phyloP scores from a whole-genome alignment of 2,113 vertebrate species.

The Corydoras maculifer region DNA sequence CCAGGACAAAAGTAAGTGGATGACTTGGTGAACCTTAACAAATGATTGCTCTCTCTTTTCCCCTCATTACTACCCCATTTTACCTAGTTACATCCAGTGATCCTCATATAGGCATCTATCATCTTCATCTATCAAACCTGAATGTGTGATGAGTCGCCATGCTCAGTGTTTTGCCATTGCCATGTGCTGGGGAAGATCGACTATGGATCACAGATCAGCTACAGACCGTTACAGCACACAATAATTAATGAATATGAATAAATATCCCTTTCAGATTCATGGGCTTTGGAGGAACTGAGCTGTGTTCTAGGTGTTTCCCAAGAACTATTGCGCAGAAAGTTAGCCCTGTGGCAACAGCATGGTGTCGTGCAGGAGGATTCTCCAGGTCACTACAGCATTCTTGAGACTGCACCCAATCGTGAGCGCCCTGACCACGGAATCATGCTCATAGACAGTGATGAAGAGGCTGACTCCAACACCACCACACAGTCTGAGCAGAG shows the following conservation, averaged over 20 bases:
- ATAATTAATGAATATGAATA: neutral
- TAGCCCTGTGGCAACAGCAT: slow-evolving; percentile 93
- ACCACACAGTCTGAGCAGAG: slow-evolving; percentile 94
- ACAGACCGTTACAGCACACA: too few species aligned
- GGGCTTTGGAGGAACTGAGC: slow-evolving; percentile 86
- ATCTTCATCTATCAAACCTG: too few species aligned
- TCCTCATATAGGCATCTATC: too few species aligned
- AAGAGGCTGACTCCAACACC: slow-evolving; percentile 93
- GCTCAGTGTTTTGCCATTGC: too few species aligned
- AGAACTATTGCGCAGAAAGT: slow-evolving; percentile 79
- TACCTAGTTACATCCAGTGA: too few species aligned
- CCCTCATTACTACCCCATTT: too few species aligned
- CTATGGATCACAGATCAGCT: too few species aligned
- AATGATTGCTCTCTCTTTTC: too few species aligned
- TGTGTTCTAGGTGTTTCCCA: slow-evolving; percentile 76
- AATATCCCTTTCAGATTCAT: slow-evolving; percentile 64
- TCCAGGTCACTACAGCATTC: slow-evolving; percentile 73
- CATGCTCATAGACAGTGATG: slow-evolving; percentile 90
- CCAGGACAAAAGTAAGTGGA: slow-evolving; percentile 77
- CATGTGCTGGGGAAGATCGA: too few species aligned
- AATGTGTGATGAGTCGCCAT: too few species aligned
- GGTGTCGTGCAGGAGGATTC: slow-evolving; percentile 87
- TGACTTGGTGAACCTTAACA: slow-evolving; percentile 1
- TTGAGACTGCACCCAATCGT: slow-evolving; percentile 80
- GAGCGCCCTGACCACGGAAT: slow-evolving; percentile 77